These are phyloP conservation scores for Carabus problematicus DNA, from an alignment of 2,888 invertebrate genomes.

Conservation along the genomic window DNA sequence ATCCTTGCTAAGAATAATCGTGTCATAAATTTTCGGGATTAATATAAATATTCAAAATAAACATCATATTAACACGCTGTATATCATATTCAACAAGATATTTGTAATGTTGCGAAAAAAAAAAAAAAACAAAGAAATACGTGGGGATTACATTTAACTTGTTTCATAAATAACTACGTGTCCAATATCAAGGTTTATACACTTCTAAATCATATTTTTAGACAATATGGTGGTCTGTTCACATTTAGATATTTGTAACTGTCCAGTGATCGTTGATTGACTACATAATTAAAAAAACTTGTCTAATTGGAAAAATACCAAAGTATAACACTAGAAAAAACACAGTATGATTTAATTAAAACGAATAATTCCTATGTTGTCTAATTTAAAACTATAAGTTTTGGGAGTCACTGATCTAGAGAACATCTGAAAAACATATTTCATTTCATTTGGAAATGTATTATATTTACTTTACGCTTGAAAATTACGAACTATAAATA, in stretches of 20 bases:
- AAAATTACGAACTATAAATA: constrained; percentile 19
- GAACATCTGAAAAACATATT: no score
- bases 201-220: constrained; percentile 23
- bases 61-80: constrained; percentile 15
- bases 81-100: constrained; percentile 29
- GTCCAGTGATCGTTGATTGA: background rate
- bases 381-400: no score
- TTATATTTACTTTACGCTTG: background rate
- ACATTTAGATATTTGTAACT: constrained; percentile 20
- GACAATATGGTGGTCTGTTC: constrained; percentile 19
- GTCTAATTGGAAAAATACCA: constrained; percentile 18
- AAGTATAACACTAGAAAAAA: background rate
- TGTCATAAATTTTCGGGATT: constrained; percentile 18
- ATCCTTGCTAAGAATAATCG: constrained; percentile 11
- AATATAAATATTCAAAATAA: constrained; percentile 29
- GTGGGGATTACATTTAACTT: background rate
- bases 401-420: no score
- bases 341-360: constrained; percentile 1
- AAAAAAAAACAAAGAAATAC: constrained; percentile 5
- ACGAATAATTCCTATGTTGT: constrained; percentile 1
- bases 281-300: constrained; percentile 19
- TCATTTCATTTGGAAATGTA: no score
- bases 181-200: constrained; percentile 7
- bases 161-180: background rate
- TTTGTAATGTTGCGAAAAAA: constrained; percentile 5